Evolutionary conservation across 2,113 vertebrate genomes (phyloP).

Genomic region (Amazona guildingii): DNA sequence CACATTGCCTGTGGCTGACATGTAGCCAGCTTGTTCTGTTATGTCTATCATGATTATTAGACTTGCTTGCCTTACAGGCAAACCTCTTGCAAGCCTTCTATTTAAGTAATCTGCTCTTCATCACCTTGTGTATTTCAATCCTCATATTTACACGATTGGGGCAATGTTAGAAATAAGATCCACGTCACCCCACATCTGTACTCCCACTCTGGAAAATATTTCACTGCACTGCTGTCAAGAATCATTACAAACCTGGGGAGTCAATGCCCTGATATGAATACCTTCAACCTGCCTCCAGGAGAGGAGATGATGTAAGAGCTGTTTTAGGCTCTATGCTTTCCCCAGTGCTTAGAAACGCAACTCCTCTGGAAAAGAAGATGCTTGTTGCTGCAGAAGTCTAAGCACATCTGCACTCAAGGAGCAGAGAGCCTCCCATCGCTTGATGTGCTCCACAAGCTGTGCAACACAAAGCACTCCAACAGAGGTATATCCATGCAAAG

Average conservation of each 20-base stretch:
- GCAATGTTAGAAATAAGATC: conserved; percentile 31
- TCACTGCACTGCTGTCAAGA: conserved; percentile 37
- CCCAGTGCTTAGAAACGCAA: not conserved
- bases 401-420: not conserved
- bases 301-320: conserved; percentile 5
- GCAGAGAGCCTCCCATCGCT: not conserved
- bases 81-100: not conserved
- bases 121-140: conserved; percentile 16
- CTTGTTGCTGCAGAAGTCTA: not conserved
- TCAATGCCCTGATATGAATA: not conserved
- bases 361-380: not conserved
- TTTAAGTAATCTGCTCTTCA: conserved; percentile 46
- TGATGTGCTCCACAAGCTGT: not conserved
- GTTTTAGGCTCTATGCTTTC: not conserved
- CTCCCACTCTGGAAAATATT: conserved; percentile 35
- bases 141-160: not conserved
- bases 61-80: not conserved
- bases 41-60: conserved; percentile 37
- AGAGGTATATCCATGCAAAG: accelerated
- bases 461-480: not conserved
- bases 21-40: not conserved
- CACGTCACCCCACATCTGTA: conserved; percentile 4
- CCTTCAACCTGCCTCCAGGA: not conserved
- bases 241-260: conserved; percentile 43
- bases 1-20: not conserved